A percentile compares a stretch with the other conserved stretches of the same genome.
Conservation (phyloP, 2,888 invertebrate genomes). For the Bimastos eiseni region DNA sequence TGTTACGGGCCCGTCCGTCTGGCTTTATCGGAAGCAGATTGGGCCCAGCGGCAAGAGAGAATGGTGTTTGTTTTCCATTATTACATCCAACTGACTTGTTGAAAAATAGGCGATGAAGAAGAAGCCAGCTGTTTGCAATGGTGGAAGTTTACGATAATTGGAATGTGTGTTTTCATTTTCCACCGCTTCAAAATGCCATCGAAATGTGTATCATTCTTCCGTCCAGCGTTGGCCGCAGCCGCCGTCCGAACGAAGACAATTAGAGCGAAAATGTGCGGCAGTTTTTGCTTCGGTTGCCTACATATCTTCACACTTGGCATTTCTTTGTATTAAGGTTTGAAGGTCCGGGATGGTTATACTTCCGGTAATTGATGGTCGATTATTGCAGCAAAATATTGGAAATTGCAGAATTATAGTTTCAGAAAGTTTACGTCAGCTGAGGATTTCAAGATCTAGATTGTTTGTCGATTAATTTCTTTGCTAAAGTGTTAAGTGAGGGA, state of each 20-base stretch:
- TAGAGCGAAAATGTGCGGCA: neutral
- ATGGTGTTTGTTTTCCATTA: slow-evolving; percentile 24
- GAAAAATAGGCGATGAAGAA: neutral
- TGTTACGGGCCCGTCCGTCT: neutral
- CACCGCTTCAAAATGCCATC: neutral
- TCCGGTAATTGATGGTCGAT: neutral
- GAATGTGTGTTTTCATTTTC: slow-evolving; percentile 19
- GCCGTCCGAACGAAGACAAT: neutral
- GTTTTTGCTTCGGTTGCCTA: neutral
- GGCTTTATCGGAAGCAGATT: neutral
- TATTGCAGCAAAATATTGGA: neutral
- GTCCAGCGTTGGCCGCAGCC: neutral
- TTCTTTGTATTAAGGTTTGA: neutral
- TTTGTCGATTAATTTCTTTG: neutral
- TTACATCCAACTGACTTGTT: slow-evolving; percentile 21
- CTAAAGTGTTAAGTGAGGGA: neutral
- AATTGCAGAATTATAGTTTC: neutral
- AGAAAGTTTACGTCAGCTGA: neutral
- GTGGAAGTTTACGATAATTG: slow-evolving; percentile 18
- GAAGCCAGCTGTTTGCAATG: neutral
- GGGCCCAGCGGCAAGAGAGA: slow-evolving; percentile 13
- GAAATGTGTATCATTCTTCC: slow-evolving; percentile 7
- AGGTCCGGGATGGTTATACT: neutral
- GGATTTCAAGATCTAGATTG: neutral
- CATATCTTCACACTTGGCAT: neutral